Base-by-base conservation (phyloP, 2,113 vertebrate species). In the Corapipo altera region DNA sequence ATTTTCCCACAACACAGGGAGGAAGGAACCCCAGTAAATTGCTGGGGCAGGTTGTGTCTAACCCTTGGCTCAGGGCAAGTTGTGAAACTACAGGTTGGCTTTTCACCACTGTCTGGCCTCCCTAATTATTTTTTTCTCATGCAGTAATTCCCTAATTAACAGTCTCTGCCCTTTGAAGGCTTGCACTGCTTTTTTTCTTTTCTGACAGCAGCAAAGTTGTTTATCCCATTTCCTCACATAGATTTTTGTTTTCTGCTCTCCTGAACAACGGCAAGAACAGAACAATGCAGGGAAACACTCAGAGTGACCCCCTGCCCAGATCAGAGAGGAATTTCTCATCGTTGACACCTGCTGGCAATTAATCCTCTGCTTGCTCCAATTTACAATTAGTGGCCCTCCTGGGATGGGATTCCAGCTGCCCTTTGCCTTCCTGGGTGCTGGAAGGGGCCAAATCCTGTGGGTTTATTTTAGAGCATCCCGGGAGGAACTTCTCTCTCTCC, bases 291-390 rank as follows among this genome's bases (percentile, higher is more conserved):
- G 77, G 59, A 67, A 96, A 88, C 4, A 20, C 84, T 89, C 62
- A 24, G n/a, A 83, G 82, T 26, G 30, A 89, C 85, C 93, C 89
- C 93, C 94, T 96, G 89, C 89, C 58, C 64, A 32, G 88, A 93
- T 93, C 93, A 94, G 48, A 94, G 65, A 58, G 75, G 58, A 88
- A 89, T 59, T 52, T 52, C 87, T 91, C 80, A 39, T 94, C 91
- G 74, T 59, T 90, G 92, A 51, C 88, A 94, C 95, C 93, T 93
- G 93, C 92, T 95, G 92, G 59, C 90, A 90, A 86, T 94, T 96
- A 96, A 91, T 93, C 64, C 89, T 58, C 39, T 66, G 72, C 92
- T 77, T 17, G 85, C 79, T 28, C 52, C 51, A 55, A 67, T 59
- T 84, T 59, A 17, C 88, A 92, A 94, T 95, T 57, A 86, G 82